phyloP scores from a whole-genome alignment of 2,888 invertebrate genomes.

The Dendrolimus houi region DNA sequence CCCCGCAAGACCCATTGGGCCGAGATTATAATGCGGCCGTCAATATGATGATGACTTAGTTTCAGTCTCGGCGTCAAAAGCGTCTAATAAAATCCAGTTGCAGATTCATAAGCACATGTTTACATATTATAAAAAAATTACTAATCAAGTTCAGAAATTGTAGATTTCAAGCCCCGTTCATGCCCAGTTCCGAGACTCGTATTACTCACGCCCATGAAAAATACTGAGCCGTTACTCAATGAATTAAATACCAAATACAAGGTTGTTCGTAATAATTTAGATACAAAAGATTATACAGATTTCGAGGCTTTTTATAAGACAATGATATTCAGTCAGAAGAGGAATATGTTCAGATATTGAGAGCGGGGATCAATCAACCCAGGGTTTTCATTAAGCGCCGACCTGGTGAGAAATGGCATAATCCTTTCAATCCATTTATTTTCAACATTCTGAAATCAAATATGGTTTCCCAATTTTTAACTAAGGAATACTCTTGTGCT shows the following conservation, averaged over 20 bases:
- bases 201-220: neutral
- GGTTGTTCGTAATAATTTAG: no score
- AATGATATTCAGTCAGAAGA: constrained; percentile 23
- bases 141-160: neutral
- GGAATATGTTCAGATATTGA: neutral
- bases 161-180: neutral
- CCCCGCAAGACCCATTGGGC: neutral
- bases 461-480: no score
- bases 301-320: constrained; percentile 2
- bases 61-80: neutral
- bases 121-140: neutral
- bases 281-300: neutral
- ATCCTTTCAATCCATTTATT: no score
- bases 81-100: neutral
- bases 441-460: no score
- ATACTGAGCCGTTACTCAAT: neutral
- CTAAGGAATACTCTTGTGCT: no score
- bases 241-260: neutral
- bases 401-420: no score
- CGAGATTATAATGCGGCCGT: neutral
- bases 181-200: neutral
- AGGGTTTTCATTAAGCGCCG: no score
- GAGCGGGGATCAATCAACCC: neutral
- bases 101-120: neutral
- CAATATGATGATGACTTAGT: neutral